These are phyloP conservation scores for Hylaeus anthracinus DNA, from an alignment of 1,140 invertebrate genomes.

Conservation along the genomic window DNA sequence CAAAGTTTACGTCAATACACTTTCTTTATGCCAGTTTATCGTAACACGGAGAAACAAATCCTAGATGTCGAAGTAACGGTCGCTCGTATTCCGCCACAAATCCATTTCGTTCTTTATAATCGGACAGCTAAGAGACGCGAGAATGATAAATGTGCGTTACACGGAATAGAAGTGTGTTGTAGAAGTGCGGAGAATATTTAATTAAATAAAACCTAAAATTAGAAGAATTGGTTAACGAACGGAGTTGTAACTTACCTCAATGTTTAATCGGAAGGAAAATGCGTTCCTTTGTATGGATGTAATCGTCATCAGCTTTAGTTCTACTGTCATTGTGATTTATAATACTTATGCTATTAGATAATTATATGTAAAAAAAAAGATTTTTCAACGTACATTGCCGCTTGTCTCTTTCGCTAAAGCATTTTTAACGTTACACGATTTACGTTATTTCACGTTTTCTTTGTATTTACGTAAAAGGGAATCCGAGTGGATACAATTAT, in stretches of 20 bases:
- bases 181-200: constrained; percentile 79
- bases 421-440: background rate
- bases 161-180: constrained; percentile 75
- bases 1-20: background rate
- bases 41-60: background rate
- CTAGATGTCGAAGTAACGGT: constrained; percentile 6
- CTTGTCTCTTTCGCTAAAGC: background rate
- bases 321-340: constrained; percentile 38
- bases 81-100: constrained; percentile 69
- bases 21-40: background rate
- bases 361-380: constrained; percentile 33
- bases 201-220: constrained; percentile 80
- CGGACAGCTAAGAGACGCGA: constrained; percentile 49
- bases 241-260: constrained; percentile 54
- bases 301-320: constrained; percentile 15
- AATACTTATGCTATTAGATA: constrained; percentile 26
- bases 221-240: constrained; percentile 64
- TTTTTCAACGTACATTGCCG: background rate
- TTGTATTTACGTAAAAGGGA: background rate
- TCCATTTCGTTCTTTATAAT: constrained; percentile 52
- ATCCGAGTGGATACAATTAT: background rate
- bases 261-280: constrained; percentile 34
- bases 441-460: background rate
- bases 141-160: constrained; percentile 75
- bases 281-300: constrained; percentile 28